A percentile compares a stretch with the other conserved stretches of the same genome.
Conservation (phyloP, 2,113 vertebrate genomes). For the Pungitius pungitius region DNA sequence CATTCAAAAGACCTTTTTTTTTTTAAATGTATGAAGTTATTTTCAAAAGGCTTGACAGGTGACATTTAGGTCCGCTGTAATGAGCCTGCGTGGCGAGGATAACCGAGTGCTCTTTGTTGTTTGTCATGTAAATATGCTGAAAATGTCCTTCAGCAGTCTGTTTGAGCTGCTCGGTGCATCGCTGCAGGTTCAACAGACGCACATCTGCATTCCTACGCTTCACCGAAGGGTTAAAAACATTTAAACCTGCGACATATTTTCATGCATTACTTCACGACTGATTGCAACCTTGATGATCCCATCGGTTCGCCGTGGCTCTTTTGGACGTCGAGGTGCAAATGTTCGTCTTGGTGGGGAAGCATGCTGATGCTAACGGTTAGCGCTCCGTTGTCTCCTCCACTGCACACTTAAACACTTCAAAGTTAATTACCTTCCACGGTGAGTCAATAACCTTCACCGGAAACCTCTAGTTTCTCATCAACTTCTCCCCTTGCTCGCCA, state of each 20-base stretch:
- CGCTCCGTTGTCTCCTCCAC: neutral
- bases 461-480: constrained; percentile 56
- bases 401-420: constrained; percentile 39
- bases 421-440: constrained; percentile 51
- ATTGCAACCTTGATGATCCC: too few relatives aligned
- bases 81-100: constrained; percentile 31
- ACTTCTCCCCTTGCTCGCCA: constrained; percentile 14
- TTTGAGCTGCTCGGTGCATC: constrained; percentile 25
- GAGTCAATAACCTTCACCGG: constrained; percentile 42
- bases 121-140: constrained; percentile 37
- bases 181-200: neutral
- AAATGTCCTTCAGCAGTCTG: constrained; percentile 4
- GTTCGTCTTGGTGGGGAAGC: too few relatives aligned
- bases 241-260: neutral
- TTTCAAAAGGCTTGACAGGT: constrained; percentile 50
- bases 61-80: constrained; percentile 67
- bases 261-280: neutral
- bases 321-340: neutral
- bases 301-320: too few relatives aligned
- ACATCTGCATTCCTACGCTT: neutral
- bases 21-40: constrained; percentile 26
- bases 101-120: constrained; percentile 29
- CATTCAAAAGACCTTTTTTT: constrained; percentile 64
- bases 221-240: constrained; percentile 6
- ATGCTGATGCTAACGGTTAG: neutral